Conservation (phyloP, 2,113 vertebrate species). For the Garra rufa region DNA sequence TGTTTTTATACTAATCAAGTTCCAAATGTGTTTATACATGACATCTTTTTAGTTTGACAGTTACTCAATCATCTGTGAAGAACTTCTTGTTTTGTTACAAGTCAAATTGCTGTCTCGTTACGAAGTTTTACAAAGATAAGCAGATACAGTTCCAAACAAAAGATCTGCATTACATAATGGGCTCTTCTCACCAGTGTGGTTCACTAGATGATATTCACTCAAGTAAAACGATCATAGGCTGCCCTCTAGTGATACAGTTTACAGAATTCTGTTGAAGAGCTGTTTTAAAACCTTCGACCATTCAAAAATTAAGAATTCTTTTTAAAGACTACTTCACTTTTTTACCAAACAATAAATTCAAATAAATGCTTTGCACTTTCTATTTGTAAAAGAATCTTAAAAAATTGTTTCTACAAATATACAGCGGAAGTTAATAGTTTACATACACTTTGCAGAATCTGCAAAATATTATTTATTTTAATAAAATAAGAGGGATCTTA, state of each 20-base stretch:
- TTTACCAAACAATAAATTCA: too few species aligned
- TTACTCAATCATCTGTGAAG: background rate
- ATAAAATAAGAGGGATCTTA: too few species aligned
- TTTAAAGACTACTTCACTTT: too few species aligned
- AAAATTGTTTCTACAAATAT: too few species aligned
- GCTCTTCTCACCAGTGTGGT: background rate
- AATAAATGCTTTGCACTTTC: too few species aligned
- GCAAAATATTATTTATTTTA: too few species aligned
- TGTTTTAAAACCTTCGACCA: background rate
- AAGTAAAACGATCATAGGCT: slow-evolving; percentile 28
- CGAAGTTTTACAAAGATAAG: background rate
- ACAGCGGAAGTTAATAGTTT: too few species aligned
- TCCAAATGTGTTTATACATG: background rate
- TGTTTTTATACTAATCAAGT: background rate
- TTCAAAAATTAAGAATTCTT: background rate
- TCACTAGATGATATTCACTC: background rate
- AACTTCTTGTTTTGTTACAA: background rate
- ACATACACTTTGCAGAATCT: too few species aligned
- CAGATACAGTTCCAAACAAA: background rate
- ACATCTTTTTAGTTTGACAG: background rate
- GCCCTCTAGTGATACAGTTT: slow-evolving; percentile 47
- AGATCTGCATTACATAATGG: slow-evolving; percentile 9
- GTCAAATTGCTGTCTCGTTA: background rate
- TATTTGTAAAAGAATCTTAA: background rate
- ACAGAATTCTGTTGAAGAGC: background rate